Percentiles rank a stretch among this genome's conserved stretches.
Conservation (phyloP, 2,797 vertebrate genomes). For the Pristis pectinata region DNA sequence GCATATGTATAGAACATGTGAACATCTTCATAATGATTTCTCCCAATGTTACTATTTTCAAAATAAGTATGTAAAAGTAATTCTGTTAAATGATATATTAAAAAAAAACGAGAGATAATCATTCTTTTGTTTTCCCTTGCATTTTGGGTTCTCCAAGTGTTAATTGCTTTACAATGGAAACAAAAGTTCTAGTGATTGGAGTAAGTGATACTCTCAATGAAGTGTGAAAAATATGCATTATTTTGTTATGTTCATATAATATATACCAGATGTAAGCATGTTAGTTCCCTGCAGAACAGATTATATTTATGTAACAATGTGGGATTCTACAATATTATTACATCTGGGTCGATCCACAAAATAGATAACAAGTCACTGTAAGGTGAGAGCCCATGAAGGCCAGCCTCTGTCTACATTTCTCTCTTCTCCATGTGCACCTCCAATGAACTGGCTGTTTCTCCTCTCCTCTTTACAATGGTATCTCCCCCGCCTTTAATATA, state of each 20-base stretch:
- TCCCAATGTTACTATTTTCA: not conserved
- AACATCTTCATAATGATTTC: not conserved
- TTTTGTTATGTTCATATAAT: not conserved
- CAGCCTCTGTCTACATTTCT: not conserved
- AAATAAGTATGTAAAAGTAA: not conserved
- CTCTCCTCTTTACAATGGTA: not conserved
- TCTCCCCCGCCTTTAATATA: not conserved
- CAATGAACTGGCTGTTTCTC: too few relatives aligned
- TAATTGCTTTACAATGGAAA: not conserved
- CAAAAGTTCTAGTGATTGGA: not conserved
- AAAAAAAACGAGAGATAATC: not conserved
- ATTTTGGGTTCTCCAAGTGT: not conserved
- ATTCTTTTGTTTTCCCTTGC: not conserved
- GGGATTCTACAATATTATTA: not conserved
- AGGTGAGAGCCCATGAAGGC: not conserved
- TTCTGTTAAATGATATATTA: not conserved
- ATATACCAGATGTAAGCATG: not conserved
- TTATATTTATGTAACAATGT: not conserved
- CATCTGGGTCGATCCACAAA: not conserved
- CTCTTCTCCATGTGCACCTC: not conserved
- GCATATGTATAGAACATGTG: not conserved
- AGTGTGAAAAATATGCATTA: not conserved
- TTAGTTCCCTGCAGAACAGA: not conserved
- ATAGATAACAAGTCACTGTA: not conserved
- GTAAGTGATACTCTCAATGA: not conserved